Evolutionary conservation across 2,888 invertebrate genomes (phyloP), one percentile per base, ranked within the genome.

Genomic region (Carterocephalus palaemon): DNA sequence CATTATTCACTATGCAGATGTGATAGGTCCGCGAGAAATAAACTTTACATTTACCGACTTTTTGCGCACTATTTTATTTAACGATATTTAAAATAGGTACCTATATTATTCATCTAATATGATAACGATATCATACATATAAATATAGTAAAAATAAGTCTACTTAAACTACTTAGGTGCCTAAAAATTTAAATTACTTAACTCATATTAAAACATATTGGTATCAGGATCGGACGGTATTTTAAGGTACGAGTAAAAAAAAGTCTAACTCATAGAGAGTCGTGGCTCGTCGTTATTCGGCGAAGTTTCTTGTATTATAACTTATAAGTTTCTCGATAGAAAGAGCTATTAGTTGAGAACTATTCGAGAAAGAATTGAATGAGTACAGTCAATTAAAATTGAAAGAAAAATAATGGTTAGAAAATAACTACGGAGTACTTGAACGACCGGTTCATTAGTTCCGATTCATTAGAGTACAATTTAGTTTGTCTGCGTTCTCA

Each of bases 1-100:
- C 53, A 51, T 57, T 59, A 57, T 54, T 57, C 53, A 59, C 48
- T 50, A 42, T 52, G 54, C 46, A 51, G 49, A 48, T 52, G 47
- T 45, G 45, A 37, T 16, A 28, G 22, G 36, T 29, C 29, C 29
- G 12, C n/a, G 16, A 22, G 28, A 36, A 34, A 34, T 42, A 33
- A 43, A 36, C 36, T 36, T 43, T 36, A 43, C 31, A 13, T 29
- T 43, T 36, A 43, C 12, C 3, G 28, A 34, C 24, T 6, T 9
- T n/a, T n/a, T n/a, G n/a, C n/a, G n/a, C n/a, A n/a, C n/a, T n/a
- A n/a, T n/a, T n/a, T n/a, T n/a, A n/a, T n/a, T n/a, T n/a, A n/a
- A n/a, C n/a, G n/a, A n/a, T n/a, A n/a, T n/a, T n/a, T n/a, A n/a
- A n/a, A n/a, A n/a, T n/a, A n/a, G n/a, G n/a, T n/a, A n/a, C n/a